Evolutionary conservation across 2,797 vertebrate species (phyloP).

Genomic region (Poeciliopsis gracilis): DNA sequence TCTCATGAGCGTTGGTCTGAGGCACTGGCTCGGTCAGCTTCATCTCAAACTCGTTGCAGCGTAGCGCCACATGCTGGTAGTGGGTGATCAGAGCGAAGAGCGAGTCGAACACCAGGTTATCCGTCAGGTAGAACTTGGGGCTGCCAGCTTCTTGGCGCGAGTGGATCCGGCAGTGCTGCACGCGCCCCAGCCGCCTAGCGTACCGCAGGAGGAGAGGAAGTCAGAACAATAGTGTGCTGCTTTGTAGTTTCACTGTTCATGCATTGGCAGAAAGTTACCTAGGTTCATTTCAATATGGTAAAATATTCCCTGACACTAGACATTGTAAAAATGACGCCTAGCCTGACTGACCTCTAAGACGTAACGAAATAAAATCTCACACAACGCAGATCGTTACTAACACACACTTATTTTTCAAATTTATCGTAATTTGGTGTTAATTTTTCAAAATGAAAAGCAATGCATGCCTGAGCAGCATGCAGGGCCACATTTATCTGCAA

Average conservation of each 20-base stretch:
- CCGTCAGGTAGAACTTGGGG: slow-evolving; percentile 98
- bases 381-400: not conserved
- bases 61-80: slow-evolving; percentile 97
- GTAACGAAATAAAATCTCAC: not conserved
- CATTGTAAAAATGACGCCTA: not conserved
- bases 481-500: not conserved
- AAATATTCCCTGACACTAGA: not conserved
- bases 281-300: not conserved
- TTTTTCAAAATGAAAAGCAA: not conserved
- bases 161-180: slow-evolving; percentile 98
- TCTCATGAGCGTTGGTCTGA: slow-evolving; percentile 97
- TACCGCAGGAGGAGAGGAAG: not conserved
- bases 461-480: not conserved
- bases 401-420: not conserved
- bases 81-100: slow-evolving; percentile 97
- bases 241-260: not conserved
- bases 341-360: not conserved
- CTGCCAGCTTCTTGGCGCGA: slow-evolving; percentile 95
- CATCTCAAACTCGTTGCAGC: slow-evolving; percentile 99
- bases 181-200: slow-evolving; percentile 92
- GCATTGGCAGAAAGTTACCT: too few relatives aligned
- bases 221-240: not conserved
- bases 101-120: slow-evolving; percentile 98
- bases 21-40: slow-evolving; percentile 96
- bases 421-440: not conserved